Percentiles rank a stretch among this genome's conserved stretches.
Evolutionary conservation across 1,140 invertebrate species (phyloP).

Genomic region (Panagrolaimus sp.): DNA sequence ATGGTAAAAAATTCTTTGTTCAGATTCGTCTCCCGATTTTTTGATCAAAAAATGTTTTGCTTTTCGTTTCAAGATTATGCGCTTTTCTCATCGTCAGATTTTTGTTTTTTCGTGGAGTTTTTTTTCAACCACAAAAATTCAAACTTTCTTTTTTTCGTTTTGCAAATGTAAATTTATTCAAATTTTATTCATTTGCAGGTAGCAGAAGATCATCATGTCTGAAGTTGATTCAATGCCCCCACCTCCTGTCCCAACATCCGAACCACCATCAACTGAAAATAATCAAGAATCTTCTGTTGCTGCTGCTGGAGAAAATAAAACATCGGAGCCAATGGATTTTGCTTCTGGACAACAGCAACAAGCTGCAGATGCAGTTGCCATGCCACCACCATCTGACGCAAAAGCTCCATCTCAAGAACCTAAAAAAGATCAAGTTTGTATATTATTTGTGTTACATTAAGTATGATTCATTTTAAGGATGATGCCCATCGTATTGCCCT

Average conservation of each 20-base stretch:
- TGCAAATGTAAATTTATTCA: too few relatives aligned
- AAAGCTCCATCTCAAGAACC: neutral
- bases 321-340: too few relatives aligned
- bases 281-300: neutral
- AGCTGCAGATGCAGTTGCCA: conserved; percentile 1
- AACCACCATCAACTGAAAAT: neutral
- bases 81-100: too few relatives aligned
- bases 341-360: neutral
- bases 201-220: too few relatives aligned
- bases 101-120: too few relatives aligned
- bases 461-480: conserved; percentile 16
- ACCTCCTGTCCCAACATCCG: neutral
- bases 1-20: conserved; percentile 7
- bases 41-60: too few relatives aligned
- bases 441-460: neutral
- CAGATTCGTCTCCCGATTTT: too few relatives aligned
- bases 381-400: neutral
- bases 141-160: too few relatives aligned
- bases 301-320: too few relatives aligned
- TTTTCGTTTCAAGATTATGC: too few relatives aligned
- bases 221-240: conserved; percentile 5
- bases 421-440: conserved; percentile 12
- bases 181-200: too few relatives aligned
- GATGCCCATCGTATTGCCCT: conserved; percentile 71
- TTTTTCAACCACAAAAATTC: too few relatives aligned